phyloP scores from a whole-genome alignment of 1,140 invertebrate genomes.

The Lepidurus couesii region DNA sequence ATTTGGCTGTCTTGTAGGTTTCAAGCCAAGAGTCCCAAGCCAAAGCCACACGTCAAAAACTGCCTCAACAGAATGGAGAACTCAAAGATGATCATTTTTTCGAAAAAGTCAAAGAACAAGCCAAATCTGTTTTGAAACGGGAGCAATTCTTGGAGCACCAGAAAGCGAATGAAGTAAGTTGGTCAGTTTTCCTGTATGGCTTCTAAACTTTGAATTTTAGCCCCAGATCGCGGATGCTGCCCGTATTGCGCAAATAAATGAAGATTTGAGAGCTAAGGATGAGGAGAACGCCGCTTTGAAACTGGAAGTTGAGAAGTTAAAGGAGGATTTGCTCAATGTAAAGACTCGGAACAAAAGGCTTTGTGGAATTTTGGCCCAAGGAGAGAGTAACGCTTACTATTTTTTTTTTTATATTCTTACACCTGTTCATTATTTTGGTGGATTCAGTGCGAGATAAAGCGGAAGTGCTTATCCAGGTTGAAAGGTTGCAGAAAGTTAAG shows the following conservation, averaged over 20 bases:
- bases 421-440: slow-evolving; percentile 33
- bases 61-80: slow-evolving; percentile 23
- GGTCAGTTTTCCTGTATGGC: neutral
- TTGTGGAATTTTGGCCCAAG: slow-evolving; percentile 66
- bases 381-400: slow-evolving; percentile 60
- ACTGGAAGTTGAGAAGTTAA: slow-evolving; percentile 56
- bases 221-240: slow-evolving; percentile 44
- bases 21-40: slow-evolving; percentile 36
- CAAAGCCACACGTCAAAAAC: slow-evolving; percentile 3
- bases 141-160: slow-evolving; percentile 48
- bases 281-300: slow-evolving; percentile 56
- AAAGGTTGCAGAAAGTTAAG: slow-evolving; percentile 60
- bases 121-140: slow-evolving; percentile 57
- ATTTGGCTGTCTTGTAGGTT: slow-evolving; percentile 38
- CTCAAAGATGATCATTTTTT: slow-evolving; percentile 54
- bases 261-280: slow-evolving; percentile 60
- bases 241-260: slow-evolving; percentile 49
- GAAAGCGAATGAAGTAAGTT: slow-evolving; percentile 31
- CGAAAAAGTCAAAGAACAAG: slow-evolving; percentile 58
- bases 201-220: slow-evolving; percentile 35
- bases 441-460: slow-evolving; percentile 70
- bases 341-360: slow-evolving; percentile 71
- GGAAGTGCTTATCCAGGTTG: slow-evolving; percentile 65
- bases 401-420: slow-evolving; percentile 19
- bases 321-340: slow-evolving; percentile 62